Evolutionary conservation across 35 echinoderm and acorn worm species (phyloP), one percentile per base, ranked within the genome.

Genomic region (Anneissia japonica): DNA sequence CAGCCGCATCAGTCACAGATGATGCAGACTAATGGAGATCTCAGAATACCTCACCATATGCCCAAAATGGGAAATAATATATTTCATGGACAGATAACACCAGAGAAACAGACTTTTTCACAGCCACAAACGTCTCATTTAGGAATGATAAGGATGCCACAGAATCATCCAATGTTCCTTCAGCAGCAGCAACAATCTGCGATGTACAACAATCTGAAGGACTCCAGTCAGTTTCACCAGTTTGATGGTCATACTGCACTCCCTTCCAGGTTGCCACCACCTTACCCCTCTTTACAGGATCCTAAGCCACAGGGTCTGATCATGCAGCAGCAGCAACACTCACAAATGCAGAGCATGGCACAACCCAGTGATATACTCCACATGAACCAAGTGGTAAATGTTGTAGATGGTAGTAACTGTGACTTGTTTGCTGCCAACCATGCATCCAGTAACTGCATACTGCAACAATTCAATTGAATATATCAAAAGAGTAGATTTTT

Each of bases 191-290:
- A 45, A 45, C 51, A 64, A 23, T 23, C 51, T 64, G 51, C 51
- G 1, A 64, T 64, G 51, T 64, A 12, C 51, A 64, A 64, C 51
- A 64, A 2, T 23, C 9, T 64, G 10, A 64, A 64, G 26, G 51
- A 64, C 51, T 12, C 51, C 26, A 64, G 26, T 26, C 51, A 64
- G 51, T 64, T 64, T 23, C 51, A 64, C 2, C 51, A 64, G 26
- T 64, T 16, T 64, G 51, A 64, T 64, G 51, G 19, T 26, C 51
- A 64, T 2, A 88, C 51, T 34, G 35, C 45, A 23, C 38, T 88
- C 32, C 84, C 35, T 29, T 75, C 74, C 36, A 86, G 38, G 28
- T 30, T 75, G 30, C 77, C 79, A 29, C 85, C 85, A 39, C 87
- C 80, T 30, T 72, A 88, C 32, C 36, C 76, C 21, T 41, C 79